Conservation (phyloP, 2,888 invertebrate genomes). For the Eilema sororculum region DNA sequence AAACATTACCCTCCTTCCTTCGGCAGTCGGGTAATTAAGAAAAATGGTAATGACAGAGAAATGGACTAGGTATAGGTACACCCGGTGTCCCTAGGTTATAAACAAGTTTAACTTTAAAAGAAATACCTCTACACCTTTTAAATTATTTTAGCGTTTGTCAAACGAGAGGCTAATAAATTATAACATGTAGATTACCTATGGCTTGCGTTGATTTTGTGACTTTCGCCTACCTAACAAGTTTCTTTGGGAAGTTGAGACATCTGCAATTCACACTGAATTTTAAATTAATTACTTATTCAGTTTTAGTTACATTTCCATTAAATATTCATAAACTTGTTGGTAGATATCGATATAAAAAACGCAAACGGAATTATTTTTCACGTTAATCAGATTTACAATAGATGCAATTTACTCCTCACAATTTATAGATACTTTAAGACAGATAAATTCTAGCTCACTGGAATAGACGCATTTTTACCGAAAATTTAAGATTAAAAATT, state of each 20-base stretch:
- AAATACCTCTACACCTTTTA: neutral
- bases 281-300: slow-evolving; percentile 30
- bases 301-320: slow-evolving; percentile 9
- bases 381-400: neutral
- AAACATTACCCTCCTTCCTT: too few relatives aligned
- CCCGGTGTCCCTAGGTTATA: too few relatives aligned
- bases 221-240: slow-evolving; percentile 35
- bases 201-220: slow-evolving; percentile 22
- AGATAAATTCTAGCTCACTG: neutral
- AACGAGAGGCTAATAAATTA: neutral
- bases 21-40: too few relatives aligned
- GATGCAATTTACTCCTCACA: neutral
- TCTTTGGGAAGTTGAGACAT: slow-evolving; percentile 42
- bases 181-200: neutral
- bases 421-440: neutral
- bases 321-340: neutral
- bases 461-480: neutral
- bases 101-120: too few relatives aligned
- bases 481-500: neutral
- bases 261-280: slow-evolving; percentile 55
- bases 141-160: slow-evolving; percentile 4
- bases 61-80: too few relatives aligned
- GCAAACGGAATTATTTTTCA: neutral
- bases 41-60: too few relatives aligned
- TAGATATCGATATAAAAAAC: slow-evolving; percentile 23